Evolutionary conservation across 2,797 vertebrate genomes (phyloP), one percentile per base, ranked within the genome.

Genomic region (Zalophus californianus): DNA sequence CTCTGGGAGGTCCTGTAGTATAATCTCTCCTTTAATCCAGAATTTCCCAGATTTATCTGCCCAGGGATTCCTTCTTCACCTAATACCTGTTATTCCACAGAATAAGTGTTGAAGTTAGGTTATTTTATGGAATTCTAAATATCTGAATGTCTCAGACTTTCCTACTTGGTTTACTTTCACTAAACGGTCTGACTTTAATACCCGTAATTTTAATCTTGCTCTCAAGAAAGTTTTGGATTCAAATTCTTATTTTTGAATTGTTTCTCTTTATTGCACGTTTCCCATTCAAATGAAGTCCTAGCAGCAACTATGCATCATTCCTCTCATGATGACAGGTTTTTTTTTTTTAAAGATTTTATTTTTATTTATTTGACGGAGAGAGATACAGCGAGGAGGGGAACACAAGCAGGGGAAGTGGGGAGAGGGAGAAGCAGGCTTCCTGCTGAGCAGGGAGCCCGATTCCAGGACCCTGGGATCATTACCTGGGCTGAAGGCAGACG

Each of bases 201-300:
- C 25, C 3, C 73, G 54, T 56, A 80, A 94, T 93, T 91, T 95
- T 72, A 91, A 91, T 78, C 15, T 82, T 86, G 27, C 20, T 78
- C 5, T 52, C 60, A 32, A 56, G 7, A 72, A 77, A 48, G 20
- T 64, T 85, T 60, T 86, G 66, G 54, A 62, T 80, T 93, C 14
- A 35, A 78, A 62, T 52, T 89, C 64, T 41, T 16, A 78, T 52
- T 90, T 88, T 83, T 38, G 54, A 92, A 12, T 60, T 50, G 44
- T 79, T 77, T 44, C 18, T 77, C 58, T 58, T 60, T 91, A 68
- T 27, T 52, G 8, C n/a, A 44, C 35, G 27, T 75, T 87, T 97
- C n/a, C 14, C 25, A 70, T 90, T 84, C 7, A 72, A 32, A 85
- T 72, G 56, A 1, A 85, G 38, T 50, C 32, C 38, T 72, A 52